Conservation (phyloP, 2,113 vertebrate genomes). For the Psammodynastes pulverulentus region DNA sequence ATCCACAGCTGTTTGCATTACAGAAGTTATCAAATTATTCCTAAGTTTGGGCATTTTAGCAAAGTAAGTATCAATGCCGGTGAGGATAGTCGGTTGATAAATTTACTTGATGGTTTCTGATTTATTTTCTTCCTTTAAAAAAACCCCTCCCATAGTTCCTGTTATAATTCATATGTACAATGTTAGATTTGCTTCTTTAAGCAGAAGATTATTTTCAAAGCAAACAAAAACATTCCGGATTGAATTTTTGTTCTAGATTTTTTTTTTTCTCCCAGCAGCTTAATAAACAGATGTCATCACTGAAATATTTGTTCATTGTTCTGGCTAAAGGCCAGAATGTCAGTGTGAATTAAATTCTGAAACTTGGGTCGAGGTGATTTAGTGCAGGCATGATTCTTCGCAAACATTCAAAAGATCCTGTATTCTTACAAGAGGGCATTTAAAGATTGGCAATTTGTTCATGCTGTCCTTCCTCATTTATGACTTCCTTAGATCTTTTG, state of each 20-base stretch:
- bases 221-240: background rate
- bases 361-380: constrained; percentile 11
- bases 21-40: constrained; percentile 90
- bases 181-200: background rate
- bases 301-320: constrained; percentile 23
- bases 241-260: constrained; percentile 21
- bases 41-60: constrained; percentile 87
- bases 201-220: constrained; percentile 14
- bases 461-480: too few species aligned
- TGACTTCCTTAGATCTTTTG: background rate
- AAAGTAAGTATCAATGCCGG: constrained; percentile 76
- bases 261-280: constrained; percentile 3
- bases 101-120: background rate
- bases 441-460: background rate
- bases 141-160: background rate
- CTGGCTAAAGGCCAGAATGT: background rate
- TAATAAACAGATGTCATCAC: constrained; percentile 19
- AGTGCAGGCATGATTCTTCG: background rate
- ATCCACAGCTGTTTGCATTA: constrained; percentile 88
- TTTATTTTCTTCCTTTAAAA: background rate
- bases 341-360: constrained; percentile 22
- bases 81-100: background rate
- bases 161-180: background rate
- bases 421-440: background rate
- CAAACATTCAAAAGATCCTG: background rate